Percentiles rank a stretch among this genome's conserved stretches.
Conservation (phyloP, 2,888 invertebrate species). For the Bursaphelenchus okinawaensis region DNA sequence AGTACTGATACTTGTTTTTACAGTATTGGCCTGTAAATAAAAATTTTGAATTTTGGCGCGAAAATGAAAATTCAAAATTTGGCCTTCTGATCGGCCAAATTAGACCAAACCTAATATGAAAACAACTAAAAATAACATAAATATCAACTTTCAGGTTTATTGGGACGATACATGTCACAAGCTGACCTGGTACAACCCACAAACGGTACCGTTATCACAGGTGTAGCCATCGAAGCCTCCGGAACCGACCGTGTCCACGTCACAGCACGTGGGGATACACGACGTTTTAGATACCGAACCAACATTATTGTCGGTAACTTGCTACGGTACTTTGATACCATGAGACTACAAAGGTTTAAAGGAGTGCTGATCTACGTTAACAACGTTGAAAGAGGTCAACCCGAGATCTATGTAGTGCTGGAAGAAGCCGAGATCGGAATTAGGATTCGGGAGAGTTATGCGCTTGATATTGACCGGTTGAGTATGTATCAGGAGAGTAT, state of each 20-base stretch:
- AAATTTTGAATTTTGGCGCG: too few species aligned
- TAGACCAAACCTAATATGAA: background rate
- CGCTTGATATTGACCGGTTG: slow-evolving; percentile 54
- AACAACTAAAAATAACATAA: background rate
- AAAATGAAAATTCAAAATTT: background rate
- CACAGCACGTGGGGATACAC: slow-evolving; percentile 52
- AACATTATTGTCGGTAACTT: slow-evolving; percentile 56
- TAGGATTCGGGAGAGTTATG: slow-evolving; percentile 46
- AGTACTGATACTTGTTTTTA: too few species aligned
- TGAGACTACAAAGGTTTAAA: slow-evolving; percentile 52
- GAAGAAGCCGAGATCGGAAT: slow-evolving; percentile 53
- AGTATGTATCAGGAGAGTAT: slow-evolving; percentile 54
- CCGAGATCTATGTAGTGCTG: slow-evolving; percentile 56
- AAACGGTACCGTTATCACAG: slow-evolving; percentile 56
- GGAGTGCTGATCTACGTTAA: slow-evolving; percentile 56
- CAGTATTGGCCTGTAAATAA: too few species aligned
- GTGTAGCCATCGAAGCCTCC: slow-evolving; percentile 35
- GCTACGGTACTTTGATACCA: slow-evolving; percentile 56
- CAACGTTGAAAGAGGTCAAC: slow-evolving; percentile 55
- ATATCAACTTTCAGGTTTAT: slow-evolving; percentile 25
- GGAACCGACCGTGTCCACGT: slow-evolving; percentile 51
- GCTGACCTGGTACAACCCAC: slow-evolving; percentile 55
- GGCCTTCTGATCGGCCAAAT: background rate
- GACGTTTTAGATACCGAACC: slow-evolving; percentile 52
- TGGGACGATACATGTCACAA: slow-evolving; percentile 48